These are phyloP conservation scores for Mythimna impura DNA, from an alignment of 2,888 invertebrate species.

Conservation along the genomic window DNA sequence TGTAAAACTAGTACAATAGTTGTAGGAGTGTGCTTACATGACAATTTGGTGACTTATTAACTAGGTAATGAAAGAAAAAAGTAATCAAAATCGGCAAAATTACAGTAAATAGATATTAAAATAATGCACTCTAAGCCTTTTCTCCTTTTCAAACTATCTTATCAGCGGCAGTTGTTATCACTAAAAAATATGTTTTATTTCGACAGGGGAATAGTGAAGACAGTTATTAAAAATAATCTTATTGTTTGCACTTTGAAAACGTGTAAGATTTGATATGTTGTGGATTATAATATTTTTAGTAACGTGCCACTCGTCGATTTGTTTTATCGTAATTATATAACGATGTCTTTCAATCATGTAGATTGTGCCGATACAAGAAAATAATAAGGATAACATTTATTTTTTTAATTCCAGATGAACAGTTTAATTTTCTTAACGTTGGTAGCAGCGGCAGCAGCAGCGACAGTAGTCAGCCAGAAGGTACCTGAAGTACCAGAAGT, in stretches of 20 bases:
- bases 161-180: background rate
- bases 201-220: too few species aligned
- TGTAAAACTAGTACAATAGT: too few species aligned
- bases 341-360: background rate
- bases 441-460: slow-evolving; percentile 23
- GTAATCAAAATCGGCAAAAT: too few species aligned
- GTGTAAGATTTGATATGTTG: too few species aligned
- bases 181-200: too few species aligned
- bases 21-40: too few species aligned
- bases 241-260: too few species aligned
- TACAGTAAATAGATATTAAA: too few species aligned
- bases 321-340: background rate
- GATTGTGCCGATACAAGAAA: background rate
- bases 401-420: slow-evolving; percentile 37
- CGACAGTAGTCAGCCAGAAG: slow-evolving; percentile 12
- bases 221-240: too few species aligned
- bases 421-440: slow-evolving; percentile 16
- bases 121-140: background rate
- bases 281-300: too few species aligned
- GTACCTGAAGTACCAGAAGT: background rate
- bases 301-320: background rate
- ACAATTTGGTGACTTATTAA: too few species aligned
- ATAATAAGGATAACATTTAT: background rate
- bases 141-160: background rate
- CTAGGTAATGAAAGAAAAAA: too few species aligned